Conservation (phyloP, 2,888 invertebrate genomes). For the Hypomecis atomaria region DNA sequence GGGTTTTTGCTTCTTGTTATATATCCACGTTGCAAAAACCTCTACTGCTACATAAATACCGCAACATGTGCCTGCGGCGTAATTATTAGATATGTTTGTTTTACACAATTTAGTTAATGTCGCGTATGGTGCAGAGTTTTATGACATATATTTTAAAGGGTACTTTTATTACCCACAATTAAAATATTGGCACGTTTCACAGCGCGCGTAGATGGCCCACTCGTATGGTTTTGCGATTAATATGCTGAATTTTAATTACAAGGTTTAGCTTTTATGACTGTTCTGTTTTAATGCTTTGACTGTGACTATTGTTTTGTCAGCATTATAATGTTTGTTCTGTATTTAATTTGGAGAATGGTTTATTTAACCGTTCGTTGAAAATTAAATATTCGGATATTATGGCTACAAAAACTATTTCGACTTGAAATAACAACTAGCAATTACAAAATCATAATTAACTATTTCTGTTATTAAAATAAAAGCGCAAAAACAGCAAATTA, state of each 20-base stretch:
- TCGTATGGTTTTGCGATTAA: constrained; percentile 29
- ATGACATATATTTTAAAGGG: constrained; percentile 61
- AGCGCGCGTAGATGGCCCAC: constrained; percentile 15
- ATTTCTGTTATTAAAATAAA: too few species aligned
- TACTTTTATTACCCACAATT: constrained; percentile 43
- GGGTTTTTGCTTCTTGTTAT: too few species aligned
- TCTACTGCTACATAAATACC: constrained; percentile 16
- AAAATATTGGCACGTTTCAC: constrained; percentile 40
- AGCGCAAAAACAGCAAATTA: too few species aligned
- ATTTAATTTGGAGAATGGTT: too few species aligned
- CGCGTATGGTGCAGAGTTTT: constrained; percentile 62
- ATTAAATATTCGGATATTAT: too few species aligned
- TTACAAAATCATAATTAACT: too few species aligned
- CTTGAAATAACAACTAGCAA: too few species aligned
- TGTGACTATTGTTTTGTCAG: constrained; percentile 3
- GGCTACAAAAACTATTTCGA: too few species aligned
- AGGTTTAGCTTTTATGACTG: constrained; percentile 21
- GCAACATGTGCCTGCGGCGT: constrained; percentile 53
- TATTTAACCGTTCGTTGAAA: too few species aligned
- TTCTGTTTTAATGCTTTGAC: constrained; percentile 5
- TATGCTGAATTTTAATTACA: constrained; percentile 29
- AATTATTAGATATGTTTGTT: constrained; percentile 80
- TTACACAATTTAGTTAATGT: constrained; percentile 78
- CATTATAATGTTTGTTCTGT: neutral
- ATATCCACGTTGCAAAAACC: neutral